Conservation (phyloP, 2,888 invertebrate species). For the Ochropleura plecta region DNA sequence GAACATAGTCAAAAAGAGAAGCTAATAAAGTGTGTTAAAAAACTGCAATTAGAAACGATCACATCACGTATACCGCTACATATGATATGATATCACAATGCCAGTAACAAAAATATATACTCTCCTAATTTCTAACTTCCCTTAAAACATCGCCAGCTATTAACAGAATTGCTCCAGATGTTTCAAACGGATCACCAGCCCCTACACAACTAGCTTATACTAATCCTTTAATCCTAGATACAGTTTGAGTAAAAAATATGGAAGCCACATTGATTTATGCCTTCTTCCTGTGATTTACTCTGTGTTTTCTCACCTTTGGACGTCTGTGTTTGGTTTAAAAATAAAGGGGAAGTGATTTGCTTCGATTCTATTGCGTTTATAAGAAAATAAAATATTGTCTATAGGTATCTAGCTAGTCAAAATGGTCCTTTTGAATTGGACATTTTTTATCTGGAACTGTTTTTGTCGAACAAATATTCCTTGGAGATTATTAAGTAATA, state of each 20-base stretch:
- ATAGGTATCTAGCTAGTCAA: not conserved
- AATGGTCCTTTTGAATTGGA: not conserved
- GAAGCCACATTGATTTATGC: slow-evolving; percentile 61
- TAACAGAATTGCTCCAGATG: slow-evolving; percentile 65
- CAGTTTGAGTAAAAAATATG: slow-evolving; percentile 58
- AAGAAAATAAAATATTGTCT: not conserved
- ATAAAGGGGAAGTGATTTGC: slow-evolving; percentile 42
- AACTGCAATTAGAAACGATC: not conserved
- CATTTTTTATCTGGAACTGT: too few relatives aligned
- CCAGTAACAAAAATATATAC: slow-evolving; percentile 9
- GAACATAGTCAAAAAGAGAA: too few relatives aligned
- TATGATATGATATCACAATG: too few relatives aligned
- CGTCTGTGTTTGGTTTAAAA: slow-evolving; percentile 23
- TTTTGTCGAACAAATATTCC: not conserved
- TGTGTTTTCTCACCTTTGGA: slow-evolving; percentile 70
- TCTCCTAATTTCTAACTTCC: slow-evolving; percentile 1
- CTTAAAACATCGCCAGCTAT: slow-evolving; percentile 56
- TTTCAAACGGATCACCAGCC: slow-evolving; percentile 56
- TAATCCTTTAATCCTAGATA: slow-evolving; percentile 60
- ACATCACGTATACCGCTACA: not conserved
- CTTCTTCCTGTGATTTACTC: slow-evolving; percentile 69
- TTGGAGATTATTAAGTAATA: not conserved
- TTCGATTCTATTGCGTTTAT: not conserved
- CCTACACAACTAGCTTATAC: slow-evolving; percentile 38
- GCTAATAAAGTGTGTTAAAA: too few relatives aligned